These are phyloP conservation scores for Apamea crenata DNA, from an alignment of 2,888 invertebrate genomes.

Conservation along the genomic window DNA sequence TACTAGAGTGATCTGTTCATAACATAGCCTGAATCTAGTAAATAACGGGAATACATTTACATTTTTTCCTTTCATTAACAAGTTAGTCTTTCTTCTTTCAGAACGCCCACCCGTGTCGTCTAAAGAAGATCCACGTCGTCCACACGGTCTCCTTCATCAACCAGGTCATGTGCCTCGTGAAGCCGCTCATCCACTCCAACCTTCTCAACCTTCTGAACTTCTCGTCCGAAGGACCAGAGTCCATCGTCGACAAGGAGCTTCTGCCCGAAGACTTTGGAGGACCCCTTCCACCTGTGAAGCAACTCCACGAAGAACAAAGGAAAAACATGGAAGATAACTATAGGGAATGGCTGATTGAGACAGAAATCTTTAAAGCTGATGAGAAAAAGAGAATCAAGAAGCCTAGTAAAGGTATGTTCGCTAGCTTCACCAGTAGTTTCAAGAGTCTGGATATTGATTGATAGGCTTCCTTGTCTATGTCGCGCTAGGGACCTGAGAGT, in stretches of 20 bases:
- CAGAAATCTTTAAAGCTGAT: constrained; percentile 89
- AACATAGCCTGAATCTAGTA: background rate
- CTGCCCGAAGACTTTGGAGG: constrained; percentile 91
- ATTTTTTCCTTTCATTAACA: background rate
- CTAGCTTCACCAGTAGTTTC: constrained; percentile 87
- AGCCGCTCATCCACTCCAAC: constrained; percentile 92
- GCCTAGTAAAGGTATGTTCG: constrained; percentile 87
- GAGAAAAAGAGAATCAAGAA: constrained; percentile 87
- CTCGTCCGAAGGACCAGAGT: constrained; percentile 87
- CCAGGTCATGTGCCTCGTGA: constrained; percentile 92
- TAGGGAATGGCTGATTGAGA: constrained; percentile 91
- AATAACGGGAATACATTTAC: background rate
- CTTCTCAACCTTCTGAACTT: constrained; percentile 91
- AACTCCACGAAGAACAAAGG: constrained; percentile 90
- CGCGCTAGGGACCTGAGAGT: constrained; percentile 76
- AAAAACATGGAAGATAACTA: constrained; percentile 91
- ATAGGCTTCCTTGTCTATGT: constrained; percentile 58
- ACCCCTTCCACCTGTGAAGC: constrained; percentile 87
- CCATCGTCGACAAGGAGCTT: constrained; percentile 85
- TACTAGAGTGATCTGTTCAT: background rate
- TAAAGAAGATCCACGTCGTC: constrained; percentile 92
- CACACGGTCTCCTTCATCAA: constrained; percentile 92
- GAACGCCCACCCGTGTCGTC: constrained; percentile 92
- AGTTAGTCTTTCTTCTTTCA: constrained; percentile 74
- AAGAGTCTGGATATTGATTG: constrained; percentile 88